Base-by-base conservation (phyloP, 30 jellyfish, hydroid and myxozoan species). In the Chrysaora quinquecirrha region DNA sequence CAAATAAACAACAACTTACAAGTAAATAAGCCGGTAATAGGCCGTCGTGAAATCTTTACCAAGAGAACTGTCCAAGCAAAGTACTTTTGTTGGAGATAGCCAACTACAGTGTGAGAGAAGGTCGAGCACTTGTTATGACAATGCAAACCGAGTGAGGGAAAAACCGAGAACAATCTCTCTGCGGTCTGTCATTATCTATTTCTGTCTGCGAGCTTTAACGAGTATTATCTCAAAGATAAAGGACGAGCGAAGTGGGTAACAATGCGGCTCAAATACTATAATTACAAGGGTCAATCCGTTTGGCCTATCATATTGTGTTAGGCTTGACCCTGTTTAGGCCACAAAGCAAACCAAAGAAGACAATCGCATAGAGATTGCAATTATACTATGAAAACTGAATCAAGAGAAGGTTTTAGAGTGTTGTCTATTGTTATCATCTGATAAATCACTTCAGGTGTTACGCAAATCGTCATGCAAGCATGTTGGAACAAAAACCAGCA, bases 141-240 rank as follows among this genome's bases (percentile, higher is more conserved):
- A 19, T 32, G 64, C 43, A 29, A 67, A 68, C 29, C 68, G 68
- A 52, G 25, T 64, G 22, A 70, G 16, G 92, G 77, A 27, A 70
- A 70, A 62, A 30, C 85, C 2, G 25, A 52, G 92, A 63, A 82
- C 92, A 20, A 82, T 69, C 85, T 10, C 85, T 52, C 80, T 82
- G 92, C 49, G 92, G 92, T 82, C 74, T 69, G 74, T 54, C 64
- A 74, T 82, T 82, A 82, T 82, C 92, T 82, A 82, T 82, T 82
- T 82, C 85, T 82, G 92, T 82, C 92, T 82, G 92, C 46, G 92
- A 68, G 92, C 70, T 82, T 82, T 82, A 82, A 82, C 68, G 64
- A 69, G 92, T 52, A 82, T 82, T 82, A 82, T 82, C 92, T 82
- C 46, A 14, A 71, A 82, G 48, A 82, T 82, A 82, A 82, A 82